Conservation (phyloP, 2,888 invertebrate species). For the Pseudolycoriella hygida region DNA sequence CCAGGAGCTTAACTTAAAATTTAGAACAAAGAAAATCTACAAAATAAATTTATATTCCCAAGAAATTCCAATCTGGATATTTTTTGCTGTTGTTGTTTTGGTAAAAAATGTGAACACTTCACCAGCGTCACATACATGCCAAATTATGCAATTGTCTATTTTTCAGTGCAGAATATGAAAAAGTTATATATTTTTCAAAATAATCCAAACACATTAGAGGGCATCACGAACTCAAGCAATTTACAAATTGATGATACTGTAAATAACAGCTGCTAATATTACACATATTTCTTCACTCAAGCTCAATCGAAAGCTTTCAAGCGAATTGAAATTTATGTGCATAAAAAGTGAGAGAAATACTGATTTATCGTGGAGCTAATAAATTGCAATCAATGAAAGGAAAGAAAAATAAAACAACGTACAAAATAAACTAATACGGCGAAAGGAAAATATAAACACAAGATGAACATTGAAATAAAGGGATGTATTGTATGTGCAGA, state of each 20-base stretch:
- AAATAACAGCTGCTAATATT: conserved; percentile 2
- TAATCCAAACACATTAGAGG: conserved; percentile 5
- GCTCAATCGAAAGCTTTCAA: conserved; percentile 6
- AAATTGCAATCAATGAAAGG: conserved; percentile 5
- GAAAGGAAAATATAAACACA: too few relatives aligned
- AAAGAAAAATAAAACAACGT: background rate
- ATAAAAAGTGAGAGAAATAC: conserved; percentile 5
- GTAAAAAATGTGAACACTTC: too few relatives aligned
- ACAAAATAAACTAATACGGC: too few relatives aligned
- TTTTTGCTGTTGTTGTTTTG: background rate
- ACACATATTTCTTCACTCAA: conserved; percentile 6
- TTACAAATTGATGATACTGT: conserved; percentile 4
- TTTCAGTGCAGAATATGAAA: too few relatives aligned
- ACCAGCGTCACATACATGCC: too few relatives aligned
- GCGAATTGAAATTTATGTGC: conserved; percentile 5
- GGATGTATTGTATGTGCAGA: too few relatives aligned
- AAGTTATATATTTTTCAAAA: conserved; percentile 2
- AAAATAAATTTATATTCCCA: too few relatives aligned
- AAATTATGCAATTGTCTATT: too few relatives aligned
- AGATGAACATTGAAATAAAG: too few relatives aligned
- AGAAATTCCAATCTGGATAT: background rate
- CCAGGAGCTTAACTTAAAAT: too few relatives aligned
- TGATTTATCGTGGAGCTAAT: conserved; percentile 1
- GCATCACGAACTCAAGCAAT: conserved; percentile 4
- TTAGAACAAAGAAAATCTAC: too few relatives aligned